Percentiles rank a stretch among this genome's conserved stretches.
Conservation (phyloP, 2,797 vertebrate species). For the Bovichtus diacanthus region DNA sequence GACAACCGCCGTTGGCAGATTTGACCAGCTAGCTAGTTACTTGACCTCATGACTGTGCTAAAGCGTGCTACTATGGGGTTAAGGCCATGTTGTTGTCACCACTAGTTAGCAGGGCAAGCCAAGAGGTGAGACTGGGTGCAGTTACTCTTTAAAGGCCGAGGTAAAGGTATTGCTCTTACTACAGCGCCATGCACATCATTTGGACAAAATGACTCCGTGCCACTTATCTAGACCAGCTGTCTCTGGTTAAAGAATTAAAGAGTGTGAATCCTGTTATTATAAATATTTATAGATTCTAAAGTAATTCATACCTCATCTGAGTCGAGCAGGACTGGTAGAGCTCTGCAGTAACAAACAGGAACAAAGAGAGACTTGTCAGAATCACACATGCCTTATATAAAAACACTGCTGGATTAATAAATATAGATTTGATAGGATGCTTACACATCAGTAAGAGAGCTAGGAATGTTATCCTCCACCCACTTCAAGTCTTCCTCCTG, state of each 20-base stretch:
- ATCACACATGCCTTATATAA: neutral
- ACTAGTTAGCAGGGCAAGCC: neutral
- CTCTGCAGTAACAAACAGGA: slow-evolving; percentile 73
- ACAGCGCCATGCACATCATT: neutral
- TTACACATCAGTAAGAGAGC: slow-evolving; percentile 87
- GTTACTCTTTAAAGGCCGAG: neutral
- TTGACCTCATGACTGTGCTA: neutral
- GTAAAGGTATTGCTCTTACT: neutral
- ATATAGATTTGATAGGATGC: slow-evolving; percentile 47
- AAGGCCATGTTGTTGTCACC: neutral
- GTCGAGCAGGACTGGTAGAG: slow-evolving; percentile 87
- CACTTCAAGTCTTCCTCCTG: slow-evolving; percentile 90
- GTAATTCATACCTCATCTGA: slow-evolving; percentile 86
- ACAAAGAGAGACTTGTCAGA: slow-evolving; percentile 28
- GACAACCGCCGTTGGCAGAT: neutral
- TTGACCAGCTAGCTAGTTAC: neutral
- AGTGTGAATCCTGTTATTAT: neutral
- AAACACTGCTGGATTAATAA: slow-evolving; percentile 9
- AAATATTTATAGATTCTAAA: neutral
- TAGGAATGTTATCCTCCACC: slow-evolving; percentile 90
- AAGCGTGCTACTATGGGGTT: neutral
- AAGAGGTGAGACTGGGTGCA: neutral
- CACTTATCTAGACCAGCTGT: neutral
- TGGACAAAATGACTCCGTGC: neutral
- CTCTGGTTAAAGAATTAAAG: neutral